Evolutionary conservation across 2,888 invertebrate species (phyloP), one percentile per base, ranked within the genome.

Genomic region (Zygothrica quintamaculata): DNA sequence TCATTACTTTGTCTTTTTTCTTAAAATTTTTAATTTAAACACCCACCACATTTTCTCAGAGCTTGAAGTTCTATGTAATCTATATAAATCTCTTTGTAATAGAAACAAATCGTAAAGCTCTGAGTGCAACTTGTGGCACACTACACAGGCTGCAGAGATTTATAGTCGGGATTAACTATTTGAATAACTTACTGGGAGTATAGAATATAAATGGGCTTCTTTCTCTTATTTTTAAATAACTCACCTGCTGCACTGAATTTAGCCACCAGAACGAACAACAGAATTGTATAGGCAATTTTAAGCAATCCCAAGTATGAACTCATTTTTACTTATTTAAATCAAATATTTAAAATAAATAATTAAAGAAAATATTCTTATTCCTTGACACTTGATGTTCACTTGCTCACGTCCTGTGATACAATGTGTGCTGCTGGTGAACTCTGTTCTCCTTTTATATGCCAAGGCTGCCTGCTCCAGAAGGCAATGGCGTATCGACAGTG

Each of bases 401-500:
- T 61, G 53, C 68, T 59, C 71, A 79, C 79, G 81, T 71, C 64
- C 69, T 73, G 68, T 68, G 78, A 69, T 73, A 68, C 75, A 88
- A 74, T 90, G 90, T 75, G 74, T 87, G 85, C 64, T 87, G 65
- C 74, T 75, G 78, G 67, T 44, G 65, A 50, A 67, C 68, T 66
- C 56, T 37, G 74, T 59, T 61, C 84, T 85, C 87, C 89, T 90
- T 89, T 90, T 90, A 90, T 90, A 90, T 70, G 75, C 66, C 65
- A 67, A 60, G 71, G 64, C 64, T 76, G 64, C 72, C 64, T 52
- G 8, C 36, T 60, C 33, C 13, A 1, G 1, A 36, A 31, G 16
- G 25, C 42, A 43, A 33, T 53, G 1, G 26, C 26, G 5, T 22
- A 22, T 3, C 18, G 5, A 3, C 18, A 5, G 18, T 22, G 18